A percentile compares a stretch with the other conserved stretches of the same genome.
These are phyloP conservation scores for Pristionchus pacificus DNA, from an alignment of 1,140 invertebrate species.

Conservation along the genomic window DNA sequence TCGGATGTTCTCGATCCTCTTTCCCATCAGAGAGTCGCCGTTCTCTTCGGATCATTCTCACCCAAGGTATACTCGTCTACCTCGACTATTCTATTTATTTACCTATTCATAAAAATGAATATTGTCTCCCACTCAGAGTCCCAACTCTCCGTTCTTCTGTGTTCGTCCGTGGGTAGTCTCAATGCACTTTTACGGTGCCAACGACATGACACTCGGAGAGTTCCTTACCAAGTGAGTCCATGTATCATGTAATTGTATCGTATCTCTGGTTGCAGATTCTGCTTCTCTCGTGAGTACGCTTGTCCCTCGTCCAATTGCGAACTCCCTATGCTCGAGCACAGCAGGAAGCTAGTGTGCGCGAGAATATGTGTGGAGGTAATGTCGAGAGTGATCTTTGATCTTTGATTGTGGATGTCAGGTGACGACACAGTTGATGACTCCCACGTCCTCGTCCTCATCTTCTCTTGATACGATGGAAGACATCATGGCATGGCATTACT, in stretches of 20 bases:
- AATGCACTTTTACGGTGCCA: slow-evolving; percentile 89
- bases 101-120: no score
- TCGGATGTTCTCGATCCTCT: slow-evolving; percentile 76
- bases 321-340: slow-evolving; percentile 80
- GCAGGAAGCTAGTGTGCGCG: slow-evolving; percentile 76
- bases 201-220: slow-evolving; percentile 87
- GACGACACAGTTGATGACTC: slow-evolving; percentile 58
- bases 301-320: slow-evolving; percentile 76
- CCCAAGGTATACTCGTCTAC: slow-evolving; percentile 63
- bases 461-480: slow-evolving; percentile 15
- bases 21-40: slow-evolving; percentile 80
- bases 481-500: slow-evolving; percentile 48
- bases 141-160: slow-evolving; percentile 47
- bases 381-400: no score
- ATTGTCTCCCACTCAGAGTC: no score
- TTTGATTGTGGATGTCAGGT: no score
- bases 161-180: slow-evolving; percentile 68
- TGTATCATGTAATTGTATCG: slow-evolving; percentile 49
- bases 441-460: slow-evolving; percentile 6
- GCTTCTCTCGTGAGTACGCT: slow-evolving; percentile 66
- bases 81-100: slow-evolving; percentile 64
- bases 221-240: slow-evolving; percentile 68
- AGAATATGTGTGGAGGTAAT: slow-evolving; percentile 68
- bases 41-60: slow-evolving; percentile 87
- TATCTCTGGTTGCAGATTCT: slow-evolving; percentile 64